A percentile compares a stretch with the other conserved stretches of the same genome.
Evolutionary conservation across 2,797 vertebrate species (phyloP).

Genomic region (Bradypus variegatus): DNA sequence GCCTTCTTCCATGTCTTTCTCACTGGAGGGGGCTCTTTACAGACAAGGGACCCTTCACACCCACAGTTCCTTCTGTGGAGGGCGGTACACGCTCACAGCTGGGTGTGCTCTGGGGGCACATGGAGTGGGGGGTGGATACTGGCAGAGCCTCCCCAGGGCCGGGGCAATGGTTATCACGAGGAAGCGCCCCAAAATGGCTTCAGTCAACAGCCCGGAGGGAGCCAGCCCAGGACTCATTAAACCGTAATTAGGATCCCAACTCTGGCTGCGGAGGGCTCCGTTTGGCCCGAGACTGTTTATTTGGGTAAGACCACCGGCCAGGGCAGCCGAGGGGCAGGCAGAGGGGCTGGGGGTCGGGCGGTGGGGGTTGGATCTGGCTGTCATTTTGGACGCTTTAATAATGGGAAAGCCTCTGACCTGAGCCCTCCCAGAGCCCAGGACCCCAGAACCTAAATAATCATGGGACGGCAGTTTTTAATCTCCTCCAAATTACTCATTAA

Average conservation of each 20-base stretch:
- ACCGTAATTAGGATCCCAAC: slow-evolving; percentile 71
- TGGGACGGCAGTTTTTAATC: slow-evolving; percentile 51
- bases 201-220: slow-evolving; percentile 71
- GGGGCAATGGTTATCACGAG: slow-evolving; percentile 70
- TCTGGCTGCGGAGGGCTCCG: slow-evolving; percentile 59
- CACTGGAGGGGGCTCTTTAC: neutral
- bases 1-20: neutral
- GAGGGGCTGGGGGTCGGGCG: slow-evolving; percentile 61
- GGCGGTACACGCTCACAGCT: neutral
- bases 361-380: slow-evolving; percentile 64
- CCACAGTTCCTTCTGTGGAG: neutral
- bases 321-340: slow-evolving; percentile 35
- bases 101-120: neutral
- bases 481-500: slow-evolving; percentile 51
- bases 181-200: slow-evolving; percentile 56
- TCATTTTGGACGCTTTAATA: slow-evolving; percentile 65
- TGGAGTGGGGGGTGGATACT: neutral
- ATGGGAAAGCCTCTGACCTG: slow-evolving; percentile 54
- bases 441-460: slow-evolving; percentile 55
- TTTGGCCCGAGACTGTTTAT: slow-evolving; percentile 67
- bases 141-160: slow-evolving; percentile 50
- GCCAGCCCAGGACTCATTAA: slow-evolving; percentile 75
- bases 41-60: neutral
- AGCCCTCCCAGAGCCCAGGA: slow-evolving; percentile 58
- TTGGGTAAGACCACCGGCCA: slow-evolving; percentile 50